Evolutionary conservation across 1,140 invertebrate genomes (phyloP), one percentile per base, ranked within the genome.

Genomic region (Pseudomyrmex concolor): DNA sequence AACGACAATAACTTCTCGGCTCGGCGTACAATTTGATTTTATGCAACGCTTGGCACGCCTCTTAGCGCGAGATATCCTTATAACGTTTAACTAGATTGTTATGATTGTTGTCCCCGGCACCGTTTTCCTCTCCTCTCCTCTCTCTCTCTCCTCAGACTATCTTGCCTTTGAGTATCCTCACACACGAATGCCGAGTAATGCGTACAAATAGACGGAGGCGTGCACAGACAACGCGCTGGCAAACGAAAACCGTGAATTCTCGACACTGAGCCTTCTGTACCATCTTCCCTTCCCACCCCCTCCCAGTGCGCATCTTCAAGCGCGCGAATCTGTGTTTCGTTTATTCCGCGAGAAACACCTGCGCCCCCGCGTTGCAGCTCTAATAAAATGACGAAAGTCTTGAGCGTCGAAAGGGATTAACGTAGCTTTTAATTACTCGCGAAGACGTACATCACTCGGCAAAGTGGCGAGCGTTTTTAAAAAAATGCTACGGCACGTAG

Each of bases 11-110:
- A 94, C 93, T 94, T 94, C 92, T 91, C 93, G 91, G 91, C 93
- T 94, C 90, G 91, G 91, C 92, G 92, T 93, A 93, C 93, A 93
- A 94, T 94, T 94, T 94, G 93, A 94, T 94, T 94, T 94, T 94
- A 94, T 94, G 93, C 93, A 94, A 94, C 92, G 93, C 92, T 94
- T 93, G 93, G 93, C 93, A 93, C 93, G 93, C 92, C 93, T 94
- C 93, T 94, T 94, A 94, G 91, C 92, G 90, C 89, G 89, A 93
- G 92, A 94, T 94, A 94, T 94, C 93, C 93, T 93, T 93, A 93
- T 93, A 93, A 93, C 93, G 90, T 93, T 94, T 93, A 94, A 93
- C 93, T 94, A 93, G 89, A 93, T 92, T 92, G 91, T 93, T 92
- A 93, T 92, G 91, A 93, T 92, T 92, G 91, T 93, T 92, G 91